phyloP scores from a whole-genome alignment of 1,140 invertebrate genomes.

The Goniozus legneri region DNA sequence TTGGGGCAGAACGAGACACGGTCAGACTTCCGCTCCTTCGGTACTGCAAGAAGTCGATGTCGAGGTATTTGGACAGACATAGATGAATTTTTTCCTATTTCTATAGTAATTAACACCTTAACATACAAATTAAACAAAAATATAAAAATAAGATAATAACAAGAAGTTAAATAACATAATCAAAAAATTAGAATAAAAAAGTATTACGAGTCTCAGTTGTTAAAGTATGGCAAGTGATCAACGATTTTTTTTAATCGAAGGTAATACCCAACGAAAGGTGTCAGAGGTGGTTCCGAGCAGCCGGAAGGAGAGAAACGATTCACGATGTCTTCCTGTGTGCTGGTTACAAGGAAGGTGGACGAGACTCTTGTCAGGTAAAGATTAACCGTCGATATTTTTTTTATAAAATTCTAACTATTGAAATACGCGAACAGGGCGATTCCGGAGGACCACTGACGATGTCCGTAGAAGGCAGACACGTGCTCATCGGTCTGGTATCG shows the following conservation, averaged over 20 bases:
- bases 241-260: slow-evolving; percentile 43
- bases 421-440: slow-evolving; percentile 64
- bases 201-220: too few relatives aligned
- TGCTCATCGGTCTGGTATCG: slow-evolving; percentile 82
- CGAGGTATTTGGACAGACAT: slow-evolving; percentile 39
- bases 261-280: slow-evolving; percentile 90
- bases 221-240: too few relatives aligned
- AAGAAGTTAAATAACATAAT: too few relatives aligned
- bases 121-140: too few relatives aligned
- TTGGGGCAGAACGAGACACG: slow-evolving; percentile 84
- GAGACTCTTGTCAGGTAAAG: slow-evolving; percentile 63
- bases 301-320: slow-evolving; percentile 84
- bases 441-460: slow-evolving; percentile 80
- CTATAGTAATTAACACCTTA: too few relatives aligned
- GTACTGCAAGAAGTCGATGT: slow-evolving; percentile 63
- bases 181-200: too few relatives aligned
- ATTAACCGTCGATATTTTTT: slow-evolving; percentile 4
- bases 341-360: slow-evolving; percentile 79
- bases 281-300: slow-evolving; percentile 86
- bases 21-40: slow-evolving; percentile 74
- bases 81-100: slow-evolving; percentile 1
- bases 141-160: too few relatives aligned
- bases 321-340: slow-evolving; percentile 92
- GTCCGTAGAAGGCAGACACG: slow-evolving; percentile 76
- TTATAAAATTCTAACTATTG: slow-evolving; percentile 6